These are phyloP conservation scores for Callosobruchus maculatus DNA, from an alignment of 2,888 invertebrate species.

Conservation along the genomic window DNA sequence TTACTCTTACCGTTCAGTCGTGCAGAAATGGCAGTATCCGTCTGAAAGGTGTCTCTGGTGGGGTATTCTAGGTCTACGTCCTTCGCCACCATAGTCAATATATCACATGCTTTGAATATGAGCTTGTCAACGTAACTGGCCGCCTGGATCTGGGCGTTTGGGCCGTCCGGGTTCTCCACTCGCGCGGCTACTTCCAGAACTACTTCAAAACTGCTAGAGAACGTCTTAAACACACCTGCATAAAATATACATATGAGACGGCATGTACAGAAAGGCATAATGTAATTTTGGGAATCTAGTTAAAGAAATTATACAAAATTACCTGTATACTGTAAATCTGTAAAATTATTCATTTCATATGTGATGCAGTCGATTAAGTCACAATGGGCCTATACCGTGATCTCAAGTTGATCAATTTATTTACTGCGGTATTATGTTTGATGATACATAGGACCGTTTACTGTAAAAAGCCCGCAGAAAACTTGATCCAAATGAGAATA, in stretches of 20 bases:
- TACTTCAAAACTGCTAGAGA: conserved; percentile 82
- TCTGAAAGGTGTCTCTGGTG: conserved; percentile 82
- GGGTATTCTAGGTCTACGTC: conserved; percentile 89
- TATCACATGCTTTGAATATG: conserved; percentile 80
- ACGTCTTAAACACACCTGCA: conserved; percentile 72
- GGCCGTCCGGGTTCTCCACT: conserved; percentile 62
- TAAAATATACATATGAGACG: conserved; percentile 1
- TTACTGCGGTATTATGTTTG: no score
- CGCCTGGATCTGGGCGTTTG: conserved; percentile 54
- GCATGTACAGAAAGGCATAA: no score
- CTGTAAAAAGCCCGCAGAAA: no score
- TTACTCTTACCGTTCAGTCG: conserved; percentile 55
- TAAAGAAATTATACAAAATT: no score
- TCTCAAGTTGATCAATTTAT: no score
- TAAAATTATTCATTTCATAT: no score
- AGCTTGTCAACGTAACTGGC: conserved; percentile 74
- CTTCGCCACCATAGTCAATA: conserved; percentile 76
- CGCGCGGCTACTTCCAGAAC: conserved; percentile 86
- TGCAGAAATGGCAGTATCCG: conserved; percentile 79
- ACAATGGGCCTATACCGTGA: no score
- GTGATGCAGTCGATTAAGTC: no score
- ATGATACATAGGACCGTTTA: no score
- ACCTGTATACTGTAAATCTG: no score
- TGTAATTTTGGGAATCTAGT: no score
- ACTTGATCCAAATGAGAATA: no score